Conservation (phyloP, 2,888 invertebrate genomes). For the Habrosyne pyritoides region DNA sequence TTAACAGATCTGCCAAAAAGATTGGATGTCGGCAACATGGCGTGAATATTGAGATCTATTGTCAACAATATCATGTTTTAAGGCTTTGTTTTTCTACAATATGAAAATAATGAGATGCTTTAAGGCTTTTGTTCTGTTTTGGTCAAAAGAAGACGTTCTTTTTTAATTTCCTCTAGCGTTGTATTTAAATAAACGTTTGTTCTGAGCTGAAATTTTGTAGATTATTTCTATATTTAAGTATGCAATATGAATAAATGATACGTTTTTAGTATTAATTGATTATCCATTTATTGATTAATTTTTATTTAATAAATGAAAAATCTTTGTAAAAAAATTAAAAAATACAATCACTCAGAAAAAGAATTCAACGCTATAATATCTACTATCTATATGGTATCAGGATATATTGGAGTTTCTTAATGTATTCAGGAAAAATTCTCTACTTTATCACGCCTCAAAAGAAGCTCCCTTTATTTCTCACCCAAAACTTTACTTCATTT, state of each 20-base stretch:
- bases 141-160: not conserved
- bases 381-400: not conserved
- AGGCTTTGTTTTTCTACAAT: slow-evolving; percentile 1
- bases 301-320: no score
- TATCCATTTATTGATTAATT: no score
- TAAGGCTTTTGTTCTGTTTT: not conserved
- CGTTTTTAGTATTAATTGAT: no score
- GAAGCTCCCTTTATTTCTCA: slow-evolving; percentile 50
- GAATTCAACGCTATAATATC: not conserved
- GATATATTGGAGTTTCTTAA: slow-evolving; percentile 16
- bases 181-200: no score
- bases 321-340: not conserved
- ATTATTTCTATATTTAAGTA: no score
- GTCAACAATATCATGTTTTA: slow-evolving; percentile 23
- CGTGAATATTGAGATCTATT: slow-evolving; percentile 37
- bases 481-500: slow-evolving; percentile 54
- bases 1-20: slow-evolving; percentile 27
- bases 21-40: slow-evolving; percentile 26
- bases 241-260: no score
- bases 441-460: slow-evolving; percentile 50
- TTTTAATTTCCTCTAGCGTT: slow-evolving; percentile 4
- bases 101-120: slow-evolving; percentile 4
- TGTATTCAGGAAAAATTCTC: slow-evolving; percentile 39
- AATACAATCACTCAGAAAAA: not conserved
- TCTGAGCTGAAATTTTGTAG: no score